Base-by-base conservation (phyloP, 1,140 invertebrate species). In the Heliconius hermathena region DNA sequence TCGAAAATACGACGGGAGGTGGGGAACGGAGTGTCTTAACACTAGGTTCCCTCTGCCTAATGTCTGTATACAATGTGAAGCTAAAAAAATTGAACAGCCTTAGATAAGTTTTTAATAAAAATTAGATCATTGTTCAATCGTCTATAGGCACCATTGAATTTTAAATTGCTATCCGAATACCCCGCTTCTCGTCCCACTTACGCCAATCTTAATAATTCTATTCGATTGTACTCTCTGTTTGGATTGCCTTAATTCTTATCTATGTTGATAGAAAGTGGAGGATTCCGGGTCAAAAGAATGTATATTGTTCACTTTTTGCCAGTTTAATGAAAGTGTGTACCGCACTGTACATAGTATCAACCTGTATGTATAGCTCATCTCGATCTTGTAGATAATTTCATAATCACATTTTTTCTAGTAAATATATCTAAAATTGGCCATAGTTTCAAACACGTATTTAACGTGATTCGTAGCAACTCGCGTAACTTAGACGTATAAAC, bases 171-270 rank as follows among this genome's bases (percentile, higher is more conserved):
- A 78, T 77, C 36, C 78, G 80, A 81, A 79, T 76, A 78, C 72
- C 72, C 73, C 57, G 77, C 77, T 70, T 57, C 72, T 33, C 79
- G 88, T 87, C 79, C 88, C 84, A 91, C 86, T 91, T 87, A 87
- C 84, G 87, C 84, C 85, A 89, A 87, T 88, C 88, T 89, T 85
- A 83, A 81, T 87, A 84, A 88, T 85, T 87, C 85, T 79, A 80
- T 74, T 74, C 82, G 84, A 88, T 88, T 87, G 84, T 84, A 49
- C 71, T 77, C 72, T 81, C 73, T 88, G 82, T 86, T 87, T 90
- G 83, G 84, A 85, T 85, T 88, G 88, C 83, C 82, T 88, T 88
- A 87, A 86, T 84, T 87, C 85, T 89, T 87, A 89, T 90, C 88
- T 89, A 77, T 82, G 86, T 86, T 81, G 78, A 77, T 83, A 84